phyloP scores from a whole-genome alignment of 30 jellyfish, hydroid and myxozoan genomes.

The Phacellophora camtschatica region DNA sequence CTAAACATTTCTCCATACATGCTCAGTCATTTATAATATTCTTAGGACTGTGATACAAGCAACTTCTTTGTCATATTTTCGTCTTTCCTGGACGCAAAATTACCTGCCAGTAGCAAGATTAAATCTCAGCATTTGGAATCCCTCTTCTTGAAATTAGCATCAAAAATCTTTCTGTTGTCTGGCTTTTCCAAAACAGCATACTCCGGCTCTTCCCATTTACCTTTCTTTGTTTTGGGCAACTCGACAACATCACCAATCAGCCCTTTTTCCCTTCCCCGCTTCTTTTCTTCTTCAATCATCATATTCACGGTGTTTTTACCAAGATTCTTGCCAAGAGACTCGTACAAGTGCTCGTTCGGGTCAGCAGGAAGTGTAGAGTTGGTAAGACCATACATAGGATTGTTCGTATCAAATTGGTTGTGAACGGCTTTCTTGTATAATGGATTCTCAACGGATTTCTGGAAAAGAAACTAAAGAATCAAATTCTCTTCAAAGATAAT shows the following conservation, averaged over 20 bases:
- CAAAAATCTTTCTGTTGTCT: not conserved
- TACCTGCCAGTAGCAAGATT: too few relatives aligned
- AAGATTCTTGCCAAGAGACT: conserved; percentile 3
- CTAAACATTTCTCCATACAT: too few relatives aligned
- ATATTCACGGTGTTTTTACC: conserved; percentile 4
- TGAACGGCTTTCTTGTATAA: not conserved
- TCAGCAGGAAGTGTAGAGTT: not conserved
- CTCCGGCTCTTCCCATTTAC: not conserved
- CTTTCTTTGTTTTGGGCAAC: not conserved
- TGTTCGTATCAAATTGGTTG: not conserved
- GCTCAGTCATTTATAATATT: too few relatives aligned
- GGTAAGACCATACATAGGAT: conserved; percentile 19
- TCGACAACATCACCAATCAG: conserved; percentile 10
- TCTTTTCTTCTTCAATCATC: conserved; percentile 19
- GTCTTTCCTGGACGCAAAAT: too few relatives aligned
- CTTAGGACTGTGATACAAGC: too few relatives aligned
- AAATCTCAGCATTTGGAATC: conserved; percentile 11
- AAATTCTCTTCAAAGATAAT: not conserved
- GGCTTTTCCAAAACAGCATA: not conserved
- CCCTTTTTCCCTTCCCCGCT: conserved; percentile 5
- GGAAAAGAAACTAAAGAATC: not conserved
- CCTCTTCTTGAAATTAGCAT: not conserved
- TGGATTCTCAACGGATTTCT: conserved; percentile 8
- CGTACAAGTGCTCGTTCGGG: not conserved
- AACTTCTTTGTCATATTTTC: too few relatives aligned